Base-by-base conservation (phyloP, 2,797 vertebrate species). In the Picus viridis region DNA sequence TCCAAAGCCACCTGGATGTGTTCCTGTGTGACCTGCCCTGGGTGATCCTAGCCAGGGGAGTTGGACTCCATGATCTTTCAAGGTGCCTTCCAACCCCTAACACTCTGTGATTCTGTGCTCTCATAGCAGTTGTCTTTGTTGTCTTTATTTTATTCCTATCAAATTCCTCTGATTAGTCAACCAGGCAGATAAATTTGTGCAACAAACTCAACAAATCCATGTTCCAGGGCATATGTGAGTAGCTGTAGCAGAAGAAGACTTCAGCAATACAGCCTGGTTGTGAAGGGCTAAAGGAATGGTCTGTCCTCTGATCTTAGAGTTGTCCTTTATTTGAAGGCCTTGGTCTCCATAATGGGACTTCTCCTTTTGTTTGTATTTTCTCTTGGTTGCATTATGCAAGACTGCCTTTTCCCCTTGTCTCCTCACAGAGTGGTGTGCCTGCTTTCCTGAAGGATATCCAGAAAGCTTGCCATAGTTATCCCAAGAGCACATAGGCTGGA, bases 381-480 rank as follows among this genome's bases (percentile, higher is more conserved):
- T 79, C 47, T n/a, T 82, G 22, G 29, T 36, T 90, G 58, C 17
- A 32, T 77, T 17, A 58, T 36, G 9, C 53, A 74, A 36, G 7
- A 61, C 63, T 90, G 82, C 93, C 56, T 83, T 69, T 32, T 86
- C 53, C 47, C 26, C 51, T 69, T 85, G 85, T 96, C 80, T 92
- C 86, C 96, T 89, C 96, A 72, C 98, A 99, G 99, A 99, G 83
- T 3, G 98, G 98, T 2, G 98, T 99, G 53, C 98, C 99, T 45
- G 96, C 93, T 65, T 99, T 99, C 96, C 88, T 99, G 64, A 98
- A 97, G 3, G 98, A 98, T 94, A 96, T 99, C 96, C 97, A 97
- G 82, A 98, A 98, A 88, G 99, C 99, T 94, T 99, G 98, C 94
- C 76, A 24, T 82, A 97, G 91, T 56, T 99, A 99, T 86, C 76